Base-by-base conservation (phyloP, 2,888 invertebrate genomes). In the Cordilura impudica region DNA sequence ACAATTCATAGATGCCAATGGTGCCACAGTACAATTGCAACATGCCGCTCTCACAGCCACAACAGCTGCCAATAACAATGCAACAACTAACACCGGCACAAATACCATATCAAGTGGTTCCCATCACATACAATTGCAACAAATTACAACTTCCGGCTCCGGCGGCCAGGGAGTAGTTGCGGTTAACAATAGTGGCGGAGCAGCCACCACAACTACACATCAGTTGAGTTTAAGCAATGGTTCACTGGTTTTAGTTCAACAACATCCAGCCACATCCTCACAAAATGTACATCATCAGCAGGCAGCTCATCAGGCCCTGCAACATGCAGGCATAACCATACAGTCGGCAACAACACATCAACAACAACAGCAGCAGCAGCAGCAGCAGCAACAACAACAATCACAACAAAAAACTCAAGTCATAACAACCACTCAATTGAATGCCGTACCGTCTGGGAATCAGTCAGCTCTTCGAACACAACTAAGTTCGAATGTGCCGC, bases 401-500 rank as follows among this genome's bases (percentile, higher is more conserved):
- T 1, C 31, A 31, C 77, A 81, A 35, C 80, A 86, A 69, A 86
- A 86, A 76, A 58, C 84, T 31, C 86, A 85, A 81, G 82, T 85
- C 35, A 84, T 85, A 67, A 82, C 84, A 54, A 80, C 84, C 5
- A 78, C 82, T n/a, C 85, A 84, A 79, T 67, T 86, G 60, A 83
- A 83, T 43, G 78, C 90, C 51, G 90, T 91, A 78, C 90, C 91
- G 87, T 77, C 92, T 80, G 90, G 90, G 78, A 89, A 91, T 87
- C 91, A 92, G 73, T 87, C 88, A 8, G 87, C 89, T 39, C 82
- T 89, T 67, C 85, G 89, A 71, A 86, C 87, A 47, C 89, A 89
- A 82, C 83, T 89, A 43, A 87, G 87, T 76, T 87, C 89, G 26
- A 88, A 85, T 88, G 92, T 94, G 85, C 94, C 95, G 65, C 94